Conservation (phyloP, 1,140 invertebrate species). For the Hypothenemus hampei region DNA sequence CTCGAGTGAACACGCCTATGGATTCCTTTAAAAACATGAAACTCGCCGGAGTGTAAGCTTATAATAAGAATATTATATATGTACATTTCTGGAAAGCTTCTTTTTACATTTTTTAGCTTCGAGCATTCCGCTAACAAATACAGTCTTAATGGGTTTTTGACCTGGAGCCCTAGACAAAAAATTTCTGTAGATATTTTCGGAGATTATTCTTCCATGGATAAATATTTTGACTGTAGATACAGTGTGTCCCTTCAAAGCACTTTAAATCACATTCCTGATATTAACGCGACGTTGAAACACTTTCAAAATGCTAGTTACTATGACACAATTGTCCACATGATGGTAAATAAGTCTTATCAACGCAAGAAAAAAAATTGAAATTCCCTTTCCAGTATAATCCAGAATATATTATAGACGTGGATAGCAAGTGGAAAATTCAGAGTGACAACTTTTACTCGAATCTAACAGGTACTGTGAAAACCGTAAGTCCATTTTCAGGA, state of each 20-base stretch:
- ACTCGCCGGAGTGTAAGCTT: slow-evolving; percentile 55
- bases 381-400: slow-evolving; percentile 46
- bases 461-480: slow-evolving; percentile 52
- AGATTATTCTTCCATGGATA: slow-evolving; percentile 44
- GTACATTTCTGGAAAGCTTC: not conserved
- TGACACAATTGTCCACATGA: slow-evolving; percentile 51
- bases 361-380: not conserved
- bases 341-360: slow-evolving; percentile 31
- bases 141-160: slow-evolving; percentile 43
- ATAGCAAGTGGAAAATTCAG: slow-evolving; percentile 54
- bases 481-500: slow-evolving; percentile 56
- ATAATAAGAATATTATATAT: not conserved
- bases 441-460: slow-evolving; percentile 46
- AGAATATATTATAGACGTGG: slow-evolving; percentile 51
- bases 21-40: slow-evolving; percentile 66
- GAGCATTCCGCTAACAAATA: slow-evolving; percentile 43
- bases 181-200: slow-evolving; percentile 51
- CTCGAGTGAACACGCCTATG: slow-evolving; percentile 64
- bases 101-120: slow-evolving; percentile 41
- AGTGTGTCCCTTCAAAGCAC: slow-evolving; percentile 54
- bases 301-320: slow-evolving; percentile 47
- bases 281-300: slow-evolving; percentile 53
- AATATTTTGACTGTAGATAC: slow-evolving; percentile 47
- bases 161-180: slow-evolving; percentile 57
- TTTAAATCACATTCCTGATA: slow-evolving; percentile 52